phyloP scores from a whole-genome alignment of 2,113 vertebrate genomes.

The Calyptomena viridis region DNA sequence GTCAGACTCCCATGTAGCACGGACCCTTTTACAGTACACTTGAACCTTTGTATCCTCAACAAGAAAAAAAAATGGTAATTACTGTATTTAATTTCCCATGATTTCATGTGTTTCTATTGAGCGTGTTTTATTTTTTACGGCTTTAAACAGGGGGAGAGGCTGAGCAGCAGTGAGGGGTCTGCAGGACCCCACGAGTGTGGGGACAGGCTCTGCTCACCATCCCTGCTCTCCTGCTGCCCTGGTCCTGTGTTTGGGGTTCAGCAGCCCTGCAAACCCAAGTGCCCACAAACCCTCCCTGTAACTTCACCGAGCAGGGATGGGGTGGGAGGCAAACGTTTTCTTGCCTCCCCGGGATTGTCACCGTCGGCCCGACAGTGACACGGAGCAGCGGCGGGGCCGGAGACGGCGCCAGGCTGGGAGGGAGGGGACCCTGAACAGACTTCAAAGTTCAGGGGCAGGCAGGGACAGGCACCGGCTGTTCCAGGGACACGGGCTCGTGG shows the following conservation, averaged over 20 bases:
- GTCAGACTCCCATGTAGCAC: neutral
- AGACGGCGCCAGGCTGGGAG: neutral
- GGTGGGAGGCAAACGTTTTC: neutral
- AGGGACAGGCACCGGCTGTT: neutral
- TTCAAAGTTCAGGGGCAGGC: neutral
- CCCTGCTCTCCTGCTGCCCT: neutral
- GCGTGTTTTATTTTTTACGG: neutral
- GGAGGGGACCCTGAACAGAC: neutral
- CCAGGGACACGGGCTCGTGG: neutral
- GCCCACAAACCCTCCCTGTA: neutral
- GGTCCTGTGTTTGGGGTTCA: neutral
- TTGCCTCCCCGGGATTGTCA: neutral
- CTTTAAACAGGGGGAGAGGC: neutral
- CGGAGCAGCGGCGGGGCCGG: neutral
- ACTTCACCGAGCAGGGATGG: neutral
- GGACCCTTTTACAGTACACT: slow-evolving; percentile 34
- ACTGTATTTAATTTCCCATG: neutral
- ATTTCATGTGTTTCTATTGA: neutral
- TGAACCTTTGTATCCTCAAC: slow-evolving; percentile 50
- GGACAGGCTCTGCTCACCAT: neutral
- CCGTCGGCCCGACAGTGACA: fast-evolving
- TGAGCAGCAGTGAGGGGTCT: neutral
- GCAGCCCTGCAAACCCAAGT: neutral
- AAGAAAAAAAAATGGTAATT: neutral
- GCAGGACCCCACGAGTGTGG: neutral